Base-by-base conservation (phyloP, 2,888 invertebrate genomes). In the Therioaphis trifolii region DNA sequence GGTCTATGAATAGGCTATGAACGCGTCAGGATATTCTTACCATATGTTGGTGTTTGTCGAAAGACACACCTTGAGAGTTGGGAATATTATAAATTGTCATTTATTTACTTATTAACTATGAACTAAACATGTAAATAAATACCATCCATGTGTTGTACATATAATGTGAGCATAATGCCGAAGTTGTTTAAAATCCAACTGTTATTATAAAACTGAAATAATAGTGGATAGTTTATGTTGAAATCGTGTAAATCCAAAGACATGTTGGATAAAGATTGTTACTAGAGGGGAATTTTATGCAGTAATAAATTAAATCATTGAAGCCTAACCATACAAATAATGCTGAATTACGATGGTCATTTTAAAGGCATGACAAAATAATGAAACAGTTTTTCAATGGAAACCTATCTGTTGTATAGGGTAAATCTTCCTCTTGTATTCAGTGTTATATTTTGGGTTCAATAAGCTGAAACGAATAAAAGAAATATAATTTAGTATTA, bases 1-100 rank as follows among this genome's bases (percentile, higher is more conserved):
- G 24, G 55, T 69, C 68, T 78, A 79, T 68, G 68, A 79, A 68
- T 78, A 76, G 76, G 61, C 58, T 55, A 40, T 55, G 55, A 75
- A 24, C 27, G 61, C 14, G 46, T 76, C 27, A 61, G 61, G 61
- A 63, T 61, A 21, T 68, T 24, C 21, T 78, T 78, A 68, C 68
- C 68, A 52, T 52, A 24, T 77, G 77, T 77, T 77, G 35, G 29
- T 24, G 15, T n/a, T 35, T 68, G 66, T 68, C 24, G 66, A 76
- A 76, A 66, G 49, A 78, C 78, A 52, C 63, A 40, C 63, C 66
- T 78, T 14, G 52, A 24, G 35, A 40, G 68, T 68, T 24, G n/a
- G 15, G 66, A 49, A 52, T 68, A 68, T 68, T 77, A 66, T 77
- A 66, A 77, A 77, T 77, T 66, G 35, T 66, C 49, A 66, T 49